Conservation (phyloP, 2,797 vertebrate genomes). For the Neopelma chrysocephalum region DNA sequence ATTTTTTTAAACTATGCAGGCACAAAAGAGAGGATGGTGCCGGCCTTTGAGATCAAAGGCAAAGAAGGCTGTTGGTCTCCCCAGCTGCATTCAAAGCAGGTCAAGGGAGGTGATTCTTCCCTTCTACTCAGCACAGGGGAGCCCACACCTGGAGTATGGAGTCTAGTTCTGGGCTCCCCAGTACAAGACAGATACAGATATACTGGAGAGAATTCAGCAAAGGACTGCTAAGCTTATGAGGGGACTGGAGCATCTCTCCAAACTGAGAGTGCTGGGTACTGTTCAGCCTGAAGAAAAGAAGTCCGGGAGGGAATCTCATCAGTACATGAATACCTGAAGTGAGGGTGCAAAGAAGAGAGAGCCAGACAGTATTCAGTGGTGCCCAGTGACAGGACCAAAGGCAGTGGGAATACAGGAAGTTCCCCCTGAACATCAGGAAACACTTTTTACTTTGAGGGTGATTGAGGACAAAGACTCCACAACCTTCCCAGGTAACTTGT, state of each 20-base stretch:
- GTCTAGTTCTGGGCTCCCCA: background rate
- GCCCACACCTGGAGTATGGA: background rate
- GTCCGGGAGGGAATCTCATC: rapidly evolving
- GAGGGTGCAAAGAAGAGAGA: rapidly evolving
- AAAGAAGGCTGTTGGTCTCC: background rate
- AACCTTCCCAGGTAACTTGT: too few relatives aligned
- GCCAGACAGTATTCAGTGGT: background rate
- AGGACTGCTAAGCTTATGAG: background rate
- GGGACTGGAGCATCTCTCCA: background rate
- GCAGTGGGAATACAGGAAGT: background rate
- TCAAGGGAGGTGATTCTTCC: background rate
- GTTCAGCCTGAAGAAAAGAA: background rate
- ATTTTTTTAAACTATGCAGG: background rate
- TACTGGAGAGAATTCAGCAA: background rate
- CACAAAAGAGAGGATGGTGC: background rate
- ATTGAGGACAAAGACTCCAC: too few relatives aligned
- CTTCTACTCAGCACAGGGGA: background rate
- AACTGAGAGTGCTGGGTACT: rapidly evolving
- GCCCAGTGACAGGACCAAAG: background rate
- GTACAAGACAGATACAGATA: background rate
- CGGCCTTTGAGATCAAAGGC: background rate
- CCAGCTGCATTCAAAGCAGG: rapidly evolving
- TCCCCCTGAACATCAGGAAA: background rate
- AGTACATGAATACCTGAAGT: background rate
- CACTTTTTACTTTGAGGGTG: background rate